Base-by-base conservation (phyloP, 2,113 vertebrate species). In the Petromus typicus region DNA sequence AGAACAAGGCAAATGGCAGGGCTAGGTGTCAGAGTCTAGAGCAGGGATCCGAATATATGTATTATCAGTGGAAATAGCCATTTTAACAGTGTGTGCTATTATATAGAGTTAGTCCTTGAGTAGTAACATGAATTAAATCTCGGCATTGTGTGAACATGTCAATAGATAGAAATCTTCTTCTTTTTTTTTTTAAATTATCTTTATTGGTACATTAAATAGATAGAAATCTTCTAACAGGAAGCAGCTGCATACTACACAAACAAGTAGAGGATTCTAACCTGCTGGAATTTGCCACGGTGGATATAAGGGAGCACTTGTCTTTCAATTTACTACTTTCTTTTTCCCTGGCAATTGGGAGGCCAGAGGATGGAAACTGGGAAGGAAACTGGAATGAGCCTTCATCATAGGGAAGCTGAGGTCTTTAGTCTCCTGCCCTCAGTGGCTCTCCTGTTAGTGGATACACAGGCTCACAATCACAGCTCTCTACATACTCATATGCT, bases 391-490 rank as follows among this genome's bases (percentile, higher is more conserved):
- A n/a, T n/a, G n/a, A n/a, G 7, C 40, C n/a, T 85, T 88, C 16
- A 51, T 18, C 3, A 7, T 14, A 11, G 5, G 37, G 30, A 73
- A 83, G 17, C 18, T 27, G 16, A 16, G 17, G 16, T 86, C 73
- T 17, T 84, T 63, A 79, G 7, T 75, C 1, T 10, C 2, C 1
- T 13, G 2, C 34, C 45, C 64, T 51, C 57, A 30, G 12, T 61
- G 79, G 5, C 51, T 92, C 45, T 56, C 3, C 25, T 64, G 8
- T 64, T 40, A 37, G 13, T 12, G 18, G 80, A 7, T 89, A 43
- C 12, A 56, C 4, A n/a, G 18, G 9, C 2, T 7, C 25, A 54
- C 7, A 27, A 0, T n/a, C 40, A 43, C 59, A n/a, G 14, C 2
- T 9, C 2, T 23, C 11, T 40, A 25, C 1, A 1, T 9, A 79